Conservation (phyloP, 2,888 invertebrate species). For the Frankliniella intonsa region DNA sequence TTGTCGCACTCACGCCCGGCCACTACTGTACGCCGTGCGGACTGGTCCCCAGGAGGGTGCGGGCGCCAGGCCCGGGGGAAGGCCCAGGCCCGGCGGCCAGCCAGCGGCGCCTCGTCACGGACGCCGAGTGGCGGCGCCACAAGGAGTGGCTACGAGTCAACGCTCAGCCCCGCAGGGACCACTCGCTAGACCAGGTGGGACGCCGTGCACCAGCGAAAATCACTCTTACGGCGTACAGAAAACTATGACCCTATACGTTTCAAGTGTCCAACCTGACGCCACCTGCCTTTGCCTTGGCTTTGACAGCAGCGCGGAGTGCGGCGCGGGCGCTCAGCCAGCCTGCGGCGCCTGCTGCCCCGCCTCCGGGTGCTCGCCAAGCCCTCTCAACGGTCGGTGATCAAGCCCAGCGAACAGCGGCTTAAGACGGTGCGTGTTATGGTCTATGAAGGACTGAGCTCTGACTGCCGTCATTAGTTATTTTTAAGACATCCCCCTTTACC, state of each 20-base stretch:
- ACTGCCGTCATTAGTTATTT: too few relatives aligned
- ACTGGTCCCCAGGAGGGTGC: neutral
- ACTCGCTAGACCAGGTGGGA: neutral
- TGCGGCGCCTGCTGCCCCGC: slow-evolving; percentile 7
- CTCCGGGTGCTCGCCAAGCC: neutral
- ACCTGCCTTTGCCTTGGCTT: too few relatives aligned
- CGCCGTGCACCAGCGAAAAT: too few relatives aligned
- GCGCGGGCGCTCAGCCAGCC: neutral
- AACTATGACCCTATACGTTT: too few relatives aligned
- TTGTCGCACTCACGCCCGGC: neutral
- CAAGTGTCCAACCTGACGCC: too few relatives aligned
- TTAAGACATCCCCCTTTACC: too few relatives aligned
- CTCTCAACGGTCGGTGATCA: neutral
- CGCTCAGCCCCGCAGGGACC: neutral
- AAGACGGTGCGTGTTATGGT: neutral
- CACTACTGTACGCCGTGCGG: neutral
- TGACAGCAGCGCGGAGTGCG: neutral
- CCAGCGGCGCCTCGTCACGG: neutral
- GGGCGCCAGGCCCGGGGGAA: neutral
- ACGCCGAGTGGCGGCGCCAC: neutral
- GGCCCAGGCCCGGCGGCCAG: neutral
- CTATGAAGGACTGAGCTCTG: too few relatives aligned
- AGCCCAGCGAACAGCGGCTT: neutral
- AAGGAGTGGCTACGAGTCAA: slow-evolving; percentile 4
- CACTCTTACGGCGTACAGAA: too few relatives aligned